Base-by-base conservation (phyloP, 2,797 vertebrate species). In the Esox lucius region DNA sequence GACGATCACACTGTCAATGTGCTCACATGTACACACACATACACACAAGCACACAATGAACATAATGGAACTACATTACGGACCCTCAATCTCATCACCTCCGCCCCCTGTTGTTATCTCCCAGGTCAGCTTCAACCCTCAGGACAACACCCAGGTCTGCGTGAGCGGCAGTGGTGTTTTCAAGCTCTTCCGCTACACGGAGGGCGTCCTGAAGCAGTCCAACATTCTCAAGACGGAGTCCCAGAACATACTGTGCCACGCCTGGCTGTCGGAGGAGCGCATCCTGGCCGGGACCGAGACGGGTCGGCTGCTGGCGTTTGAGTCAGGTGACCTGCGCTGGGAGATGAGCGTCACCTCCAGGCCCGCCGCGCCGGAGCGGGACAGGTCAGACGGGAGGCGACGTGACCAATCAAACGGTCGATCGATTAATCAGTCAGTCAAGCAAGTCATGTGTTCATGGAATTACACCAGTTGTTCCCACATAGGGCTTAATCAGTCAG, bases 101-200 rank as follows among this genome's bases (percentile, higher is more conserved):
- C 24, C 2, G 9, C 22, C 39, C 75, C 76, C 83, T 42, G 70
- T 84, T 75, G 71, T 2, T 85, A 98, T 66, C 17, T 4, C 31
- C 17, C 70, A 72, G 98, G 93, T 98, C 81, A 98, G 95, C 90
- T 97, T 98, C 87, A 97, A 90, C 84, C 97, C 97, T 33, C 88
- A 94, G 75, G 96, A 97, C 91, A 96, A 94, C 79, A 89, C 92
- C 28, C 96, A 96, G 88, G 69, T 98, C 70, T 98, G 97, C 87
- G 86, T 96, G 80, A 96, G 94, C 9, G 98, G 97, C 74, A 87
- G 81, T 0, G 91, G 95, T 0, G 90, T 96, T 69, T 95, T 99
- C 78, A 97, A 96, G 88, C 84, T 96, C 12, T 95, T 95, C 74
- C 95, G 94, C 71, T 97, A 95, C 74, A 62, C 89, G 0, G 95